phyloP scores from a whole-genome alignment of 2,797 vertebrate species.

The Otus scops region DNA sequence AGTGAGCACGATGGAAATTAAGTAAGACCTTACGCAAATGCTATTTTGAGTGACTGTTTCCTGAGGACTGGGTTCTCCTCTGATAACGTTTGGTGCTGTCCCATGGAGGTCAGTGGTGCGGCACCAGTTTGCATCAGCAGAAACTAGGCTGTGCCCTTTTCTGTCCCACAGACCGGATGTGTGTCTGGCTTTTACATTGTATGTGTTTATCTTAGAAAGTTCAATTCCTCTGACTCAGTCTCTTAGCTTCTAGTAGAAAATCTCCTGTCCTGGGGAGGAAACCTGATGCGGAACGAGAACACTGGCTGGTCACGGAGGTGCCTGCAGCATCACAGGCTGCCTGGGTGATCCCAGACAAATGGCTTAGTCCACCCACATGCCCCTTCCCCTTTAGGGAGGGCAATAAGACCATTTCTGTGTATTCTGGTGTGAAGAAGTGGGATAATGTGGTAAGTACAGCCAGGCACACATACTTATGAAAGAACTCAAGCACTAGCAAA shows the following conservation, averaged over 20 bases:
- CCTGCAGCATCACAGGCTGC: not conserved
- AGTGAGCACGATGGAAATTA: not conserved
- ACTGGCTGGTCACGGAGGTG: rapidly evolving
- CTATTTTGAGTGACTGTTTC: conserved; percentile 9
- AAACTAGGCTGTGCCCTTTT: not conserved
- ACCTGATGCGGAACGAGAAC: rapidly evolving
- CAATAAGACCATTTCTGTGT: not conserved
- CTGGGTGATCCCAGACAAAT: not conserved
- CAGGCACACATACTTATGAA: not conserved
- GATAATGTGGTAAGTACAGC: not conserved
- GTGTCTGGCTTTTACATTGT: not conserved
- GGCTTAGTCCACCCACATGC: rapidly evolving
- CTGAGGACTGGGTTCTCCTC: not conserved
- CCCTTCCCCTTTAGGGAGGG: not conserved
- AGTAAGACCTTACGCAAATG: not conserved
- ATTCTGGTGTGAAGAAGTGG: not conserved
- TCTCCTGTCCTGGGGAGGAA: not conserved
- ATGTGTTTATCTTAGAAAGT: not conserved
- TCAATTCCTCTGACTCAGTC: not conserved
- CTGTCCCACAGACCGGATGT: not conserved
- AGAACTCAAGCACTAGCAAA: not conserved
- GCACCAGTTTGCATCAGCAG: not conserved
- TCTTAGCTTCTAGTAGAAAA: not conserved
- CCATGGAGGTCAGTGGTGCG: rapidly evolving
- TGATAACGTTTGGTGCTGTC: not conserved